Evolutionary conservation across 2,888 invertebrate genomes (phyloP).

Genomic region (Exocentrus adspersus): DNA sequence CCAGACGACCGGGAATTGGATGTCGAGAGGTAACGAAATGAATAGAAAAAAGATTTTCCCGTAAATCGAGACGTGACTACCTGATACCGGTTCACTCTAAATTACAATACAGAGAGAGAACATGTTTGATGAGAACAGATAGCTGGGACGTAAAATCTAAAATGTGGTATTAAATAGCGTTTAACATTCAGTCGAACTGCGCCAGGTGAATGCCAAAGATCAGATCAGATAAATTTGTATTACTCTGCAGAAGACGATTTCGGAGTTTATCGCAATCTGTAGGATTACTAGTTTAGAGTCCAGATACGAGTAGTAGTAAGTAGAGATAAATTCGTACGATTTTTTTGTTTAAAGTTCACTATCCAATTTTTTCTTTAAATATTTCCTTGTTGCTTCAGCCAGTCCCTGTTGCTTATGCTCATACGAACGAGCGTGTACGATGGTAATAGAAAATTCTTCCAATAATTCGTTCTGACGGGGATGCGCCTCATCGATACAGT

Average conservation of each 20-base stretch:
- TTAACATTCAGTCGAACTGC: background rate
- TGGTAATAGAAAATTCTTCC: conserved; percentile 39
- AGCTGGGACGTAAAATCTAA: background rate
- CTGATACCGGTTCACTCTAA: background rate
- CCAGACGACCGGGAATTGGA: background rate
- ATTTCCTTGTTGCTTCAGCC: background rate
- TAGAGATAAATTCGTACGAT: too few relatives aligned
- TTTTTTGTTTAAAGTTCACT: too few relatives aligned
- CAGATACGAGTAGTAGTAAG: too few relatives aligned
- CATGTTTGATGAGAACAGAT: background rate
- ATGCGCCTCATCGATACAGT: conserved; percentile 33
- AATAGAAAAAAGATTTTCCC: background rate
- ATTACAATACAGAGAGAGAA: background rate
- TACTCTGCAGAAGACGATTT: background rate
- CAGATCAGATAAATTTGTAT: conserved; percentile 10
- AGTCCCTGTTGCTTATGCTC: conserved; percentile 28
- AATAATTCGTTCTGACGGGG: conserved; percentile 41
- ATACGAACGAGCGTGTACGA: conserved; percentile 33
- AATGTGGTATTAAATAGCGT: background rate
- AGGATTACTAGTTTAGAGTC: too few relatives aligned
- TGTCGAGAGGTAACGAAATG: background rate
- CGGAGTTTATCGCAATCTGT: background rate
- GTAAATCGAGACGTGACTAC: background rate
- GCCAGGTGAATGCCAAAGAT: background rate
- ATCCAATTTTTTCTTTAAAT: background rate